phyloP scores from a whole-genome alignment of 2,888 invertebrate species.

The Fissipunctia ypsillon region DNA sequence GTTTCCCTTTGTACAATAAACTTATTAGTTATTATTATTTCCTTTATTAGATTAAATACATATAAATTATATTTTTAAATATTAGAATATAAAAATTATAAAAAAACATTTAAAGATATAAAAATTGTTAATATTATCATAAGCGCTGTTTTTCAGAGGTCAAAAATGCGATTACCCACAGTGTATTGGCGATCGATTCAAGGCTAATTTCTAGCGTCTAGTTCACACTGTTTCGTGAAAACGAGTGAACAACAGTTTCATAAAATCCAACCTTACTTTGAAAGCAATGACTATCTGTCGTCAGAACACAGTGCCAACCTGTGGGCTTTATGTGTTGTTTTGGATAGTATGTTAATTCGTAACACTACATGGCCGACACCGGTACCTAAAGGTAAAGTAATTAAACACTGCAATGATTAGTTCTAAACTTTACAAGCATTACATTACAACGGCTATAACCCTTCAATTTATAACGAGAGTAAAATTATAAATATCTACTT shows the following conservation, averaged over 20 bases:
- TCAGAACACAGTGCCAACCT: neutral
- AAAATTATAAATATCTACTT: slow-evolving; percentile 19
- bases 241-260: too few relatives aligned
- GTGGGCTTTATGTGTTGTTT: neutral
- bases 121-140: too few relatives aligned
- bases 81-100: too few relatives aligned
- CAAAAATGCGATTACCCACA: too few relatives aligned
- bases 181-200: neutral
- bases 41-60: too few relatives aligned
- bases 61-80: too few relatives aligned
- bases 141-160: neutral
- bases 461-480: slow-evolving; percentile 8
- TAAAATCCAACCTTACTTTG: neutral
- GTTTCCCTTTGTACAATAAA: too few relatives aligned
- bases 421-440: slow-evolving; percentile 8
- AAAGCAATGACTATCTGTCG: neutral
- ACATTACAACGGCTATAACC: neutral
- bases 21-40: too few relatives aligned
- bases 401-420: slow-evolving; percentile 7
- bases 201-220: neutral
- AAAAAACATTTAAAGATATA: too few relatives aligned
- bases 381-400: too few relatives aligned
- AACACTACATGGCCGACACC: neutral
- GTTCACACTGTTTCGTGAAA: neutral
- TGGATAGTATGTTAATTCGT: neutral